These are phyloP conservation scores for Tinea semifulvella DNA, from an alignment of 2,888 invertebrate species.

Conservation along the genomic window DNA sequence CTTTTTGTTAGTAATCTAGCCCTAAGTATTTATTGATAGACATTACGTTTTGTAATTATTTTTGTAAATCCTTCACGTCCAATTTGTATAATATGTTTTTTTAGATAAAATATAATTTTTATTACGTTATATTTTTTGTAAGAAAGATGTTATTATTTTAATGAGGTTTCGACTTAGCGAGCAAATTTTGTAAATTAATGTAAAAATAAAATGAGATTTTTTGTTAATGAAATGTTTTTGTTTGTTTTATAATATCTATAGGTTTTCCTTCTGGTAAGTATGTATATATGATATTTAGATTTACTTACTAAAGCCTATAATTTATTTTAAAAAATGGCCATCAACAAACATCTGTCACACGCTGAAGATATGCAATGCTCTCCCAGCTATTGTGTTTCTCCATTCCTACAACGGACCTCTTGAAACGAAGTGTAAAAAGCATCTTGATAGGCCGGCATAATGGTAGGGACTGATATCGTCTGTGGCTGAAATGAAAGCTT, in stretches of 20 bases:
- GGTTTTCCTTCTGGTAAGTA: too few species aligned
- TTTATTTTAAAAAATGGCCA: too few species aligned
- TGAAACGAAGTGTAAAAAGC: too few species aligned
- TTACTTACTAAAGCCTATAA: too few species aligned
- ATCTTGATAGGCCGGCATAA: too few species aligned
- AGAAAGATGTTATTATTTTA: slow-evolving; percentile 53
- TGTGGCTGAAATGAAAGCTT: too few species aligned
- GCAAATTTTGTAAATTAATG: slow-evolving; percentile 60
- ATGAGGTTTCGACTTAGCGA: slow-evolving; percentile 44
- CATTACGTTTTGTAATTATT: slow-evolving; percentile 29
- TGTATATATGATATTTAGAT: too few species aligned
- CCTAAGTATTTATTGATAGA: slow-evolving; percentile 59
- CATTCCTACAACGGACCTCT: too few species aligned
- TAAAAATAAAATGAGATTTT: slow-evolving; percentile 63
- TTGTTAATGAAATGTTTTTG: slow-evolving; percentile 43
- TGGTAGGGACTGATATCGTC: too few species aligned
- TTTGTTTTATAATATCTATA: slow-evolving; percentile 8
- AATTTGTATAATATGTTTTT: slow-evolving; percentile 10
- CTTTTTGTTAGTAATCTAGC: slow-evolving; percentile 48
- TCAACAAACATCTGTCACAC: too few species aligned
- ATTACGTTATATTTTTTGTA: slow-evolving; percentile 31
- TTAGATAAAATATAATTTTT: slow-evolving; percentile 12
- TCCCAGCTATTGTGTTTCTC: too few species aligned
- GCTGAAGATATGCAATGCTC: too few species aligned
- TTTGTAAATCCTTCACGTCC: slow-evolving; percentile 37